Conservation (phyloP, 2,113 vertebrate species). For the Pluvianellus socialis region DNA sequence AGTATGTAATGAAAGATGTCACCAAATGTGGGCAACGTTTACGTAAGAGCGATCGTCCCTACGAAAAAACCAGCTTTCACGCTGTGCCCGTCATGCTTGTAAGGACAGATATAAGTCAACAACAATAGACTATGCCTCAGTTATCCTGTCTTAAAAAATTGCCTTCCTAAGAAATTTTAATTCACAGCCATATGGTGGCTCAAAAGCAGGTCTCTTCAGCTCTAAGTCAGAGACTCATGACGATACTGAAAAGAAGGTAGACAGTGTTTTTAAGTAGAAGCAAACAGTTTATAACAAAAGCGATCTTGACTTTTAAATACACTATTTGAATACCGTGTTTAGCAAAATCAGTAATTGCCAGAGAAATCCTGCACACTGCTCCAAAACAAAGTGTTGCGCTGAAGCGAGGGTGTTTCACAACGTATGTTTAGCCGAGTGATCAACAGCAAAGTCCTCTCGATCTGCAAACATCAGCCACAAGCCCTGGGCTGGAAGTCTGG, state of each 20-base stretch:
- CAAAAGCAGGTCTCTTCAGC: neutral
- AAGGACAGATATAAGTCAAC: neutral
- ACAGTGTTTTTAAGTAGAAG: neutral
- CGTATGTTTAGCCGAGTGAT: rapidly evolving
- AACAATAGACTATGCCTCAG: neutral
- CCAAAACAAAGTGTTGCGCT: neutral
- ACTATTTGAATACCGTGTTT: neutral
- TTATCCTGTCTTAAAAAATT: neutral
- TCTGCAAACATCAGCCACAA: neutral
- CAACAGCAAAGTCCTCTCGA: neutral
- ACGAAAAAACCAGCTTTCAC: neutral
- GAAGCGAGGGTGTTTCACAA: neutral
- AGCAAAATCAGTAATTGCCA: neutral
- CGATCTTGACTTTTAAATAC: neutral
- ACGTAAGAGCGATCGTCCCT: neutral
- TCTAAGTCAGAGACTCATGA: neutral
- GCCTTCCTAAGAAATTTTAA: neutral
- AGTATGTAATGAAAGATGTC: neutral
- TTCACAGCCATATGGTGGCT: neutral
- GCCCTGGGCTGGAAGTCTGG: neutral
- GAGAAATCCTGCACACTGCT: neutral
- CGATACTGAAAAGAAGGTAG: neutral
- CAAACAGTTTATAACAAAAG: neutral
- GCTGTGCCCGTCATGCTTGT: neutral
- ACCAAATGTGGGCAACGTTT: neutral